phyloP scores from a whole-genome alignment of 2,797 vertebrate genomes.

The Epinephelus coioides region DNA sequence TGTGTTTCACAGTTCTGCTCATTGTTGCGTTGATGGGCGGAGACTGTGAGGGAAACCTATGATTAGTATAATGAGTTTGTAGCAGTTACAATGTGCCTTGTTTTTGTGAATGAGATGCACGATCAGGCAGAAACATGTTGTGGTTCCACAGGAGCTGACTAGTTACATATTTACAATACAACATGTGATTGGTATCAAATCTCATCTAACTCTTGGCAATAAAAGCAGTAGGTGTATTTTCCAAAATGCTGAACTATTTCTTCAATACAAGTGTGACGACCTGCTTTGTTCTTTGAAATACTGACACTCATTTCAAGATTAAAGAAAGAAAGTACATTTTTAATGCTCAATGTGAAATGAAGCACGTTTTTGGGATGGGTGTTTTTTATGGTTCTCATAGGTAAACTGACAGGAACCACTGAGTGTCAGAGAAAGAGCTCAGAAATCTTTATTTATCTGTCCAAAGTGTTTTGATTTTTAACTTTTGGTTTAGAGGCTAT shows the following conservation, averaged over 20 bases:
- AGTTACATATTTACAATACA: too few species aligned
- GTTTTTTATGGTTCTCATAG: neutral
- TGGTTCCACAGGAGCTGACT: neutral
- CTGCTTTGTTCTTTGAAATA: neutral
- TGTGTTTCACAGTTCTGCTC: too few species aligned
- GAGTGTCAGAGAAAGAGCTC: neutral
- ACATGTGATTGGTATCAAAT: neutral
- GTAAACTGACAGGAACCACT: neutral
- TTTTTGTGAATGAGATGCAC: too few species aligned
- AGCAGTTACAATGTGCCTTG: too few species aligned
- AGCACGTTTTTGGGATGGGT: neutral
- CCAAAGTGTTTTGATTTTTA: constrained; percentile 1
- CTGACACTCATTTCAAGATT: neutral
- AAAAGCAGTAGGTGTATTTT: neutral
- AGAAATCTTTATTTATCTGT: neutral
- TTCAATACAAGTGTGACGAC: neutral
- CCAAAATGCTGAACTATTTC: neutral
- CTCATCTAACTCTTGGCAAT: neutral
- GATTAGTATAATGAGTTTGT: too few species aligned
- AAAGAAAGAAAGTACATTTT: neutral
- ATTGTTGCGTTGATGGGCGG: too few species aligned
- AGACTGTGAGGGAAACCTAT: too few species aligned
- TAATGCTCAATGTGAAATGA: neutral
- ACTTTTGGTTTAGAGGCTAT: constrained; percentile 5
- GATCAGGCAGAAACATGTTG: neutral